Conservation (phyloP, 2,888 invertebrate species). For the Tipula unca region DNA sequence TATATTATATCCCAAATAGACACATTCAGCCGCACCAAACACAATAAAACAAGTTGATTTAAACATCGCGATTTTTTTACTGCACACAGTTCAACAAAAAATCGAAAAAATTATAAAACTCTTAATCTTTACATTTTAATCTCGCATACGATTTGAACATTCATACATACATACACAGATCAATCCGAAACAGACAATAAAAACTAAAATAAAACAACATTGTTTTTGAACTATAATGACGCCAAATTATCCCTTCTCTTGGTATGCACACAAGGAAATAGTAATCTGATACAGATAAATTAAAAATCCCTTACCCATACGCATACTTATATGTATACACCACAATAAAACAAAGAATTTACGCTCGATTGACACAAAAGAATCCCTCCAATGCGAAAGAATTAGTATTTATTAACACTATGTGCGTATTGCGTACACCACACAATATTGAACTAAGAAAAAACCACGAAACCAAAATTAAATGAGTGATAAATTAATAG, state of each 20-base stretch:
- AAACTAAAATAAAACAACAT: neutral
- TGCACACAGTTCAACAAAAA: neutral
- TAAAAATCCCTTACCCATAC: neutral
- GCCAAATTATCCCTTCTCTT: neutral
- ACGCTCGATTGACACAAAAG: neutral
- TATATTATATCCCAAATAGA: neutral
- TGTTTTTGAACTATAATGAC: neutral
- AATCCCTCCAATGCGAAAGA: neutral
- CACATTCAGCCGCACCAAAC: neutral
- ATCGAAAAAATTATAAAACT: neutral
- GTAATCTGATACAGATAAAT: neutral
- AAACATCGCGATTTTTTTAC: neutral
- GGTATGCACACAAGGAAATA: neutral
- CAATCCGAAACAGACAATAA: neutral
- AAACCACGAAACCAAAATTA: neutral
- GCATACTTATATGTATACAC: neutral
- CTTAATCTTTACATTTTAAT: neutral
- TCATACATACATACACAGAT: neutral
- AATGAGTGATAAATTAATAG: neutral
- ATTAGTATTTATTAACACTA: neutral
- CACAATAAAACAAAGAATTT: neutral
- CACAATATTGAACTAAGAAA: neutral
- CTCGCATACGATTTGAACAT: neutral
- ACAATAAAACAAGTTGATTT: neutral
- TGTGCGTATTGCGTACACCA: no score